These are phyloP conservation scores for Sitta europaea DNA, from an alignment of 2,113 vertebrate species.

Conservation along the genomic window DNA sequence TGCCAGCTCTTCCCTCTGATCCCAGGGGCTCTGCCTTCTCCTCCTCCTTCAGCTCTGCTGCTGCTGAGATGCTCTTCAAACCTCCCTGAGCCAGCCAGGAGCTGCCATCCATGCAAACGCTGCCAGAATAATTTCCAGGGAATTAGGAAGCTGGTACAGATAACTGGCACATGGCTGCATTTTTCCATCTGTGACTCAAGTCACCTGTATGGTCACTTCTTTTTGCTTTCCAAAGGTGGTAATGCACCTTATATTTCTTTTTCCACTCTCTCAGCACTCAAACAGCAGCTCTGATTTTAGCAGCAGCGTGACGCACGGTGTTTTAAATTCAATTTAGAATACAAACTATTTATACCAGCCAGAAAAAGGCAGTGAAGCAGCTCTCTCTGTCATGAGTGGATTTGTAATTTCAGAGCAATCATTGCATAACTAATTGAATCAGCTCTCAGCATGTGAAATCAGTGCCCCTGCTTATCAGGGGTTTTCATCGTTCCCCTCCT, in stretches of 20 bases:
- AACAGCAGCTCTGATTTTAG: slow-evolving; percentile 50
- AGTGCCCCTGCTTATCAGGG: slow-evolving; percentile 1
- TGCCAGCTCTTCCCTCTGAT: not conserved
- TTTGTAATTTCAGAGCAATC: slow-evolving; percentile 56
- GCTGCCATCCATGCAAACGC: not conserved
- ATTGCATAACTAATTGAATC: slow-evolving; percentile 65
- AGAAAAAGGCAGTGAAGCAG: slow-evolving; percentile 52
- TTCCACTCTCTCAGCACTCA: not conserved
- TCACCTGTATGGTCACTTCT: not conserved
- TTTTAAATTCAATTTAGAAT: slow-evolving; percentile 69
- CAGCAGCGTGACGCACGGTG: slow-evolving; percentile 51
- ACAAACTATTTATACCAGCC: slow-evolving; percentile 65
- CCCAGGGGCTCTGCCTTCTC: not conserved
- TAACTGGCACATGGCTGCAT: not conserved
- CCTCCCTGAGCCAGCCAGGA: not conserved
- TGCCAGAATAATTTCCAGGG: not conserved
- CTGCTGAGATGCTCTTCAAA: not conserved
- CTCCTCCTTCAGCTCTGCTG: not conserved
- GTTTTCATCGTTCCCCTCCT: slow-evolving; percentile 13
- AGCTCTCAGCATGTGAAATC: slow-evolving; percentile 50
- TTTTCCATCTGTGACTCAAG: not conserved
- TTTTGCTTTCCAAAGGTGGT: not conserved
- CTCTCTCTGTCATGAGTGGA: slow-evolving; percentile 55
- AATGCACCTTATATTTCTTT: not conserved
- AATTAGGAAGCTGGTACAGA: not conserved